Evolutionary conservation across 2,113 vertebrate genomes (phyloP).

Genomic region (Argyrosomus japonicus): DNA sequence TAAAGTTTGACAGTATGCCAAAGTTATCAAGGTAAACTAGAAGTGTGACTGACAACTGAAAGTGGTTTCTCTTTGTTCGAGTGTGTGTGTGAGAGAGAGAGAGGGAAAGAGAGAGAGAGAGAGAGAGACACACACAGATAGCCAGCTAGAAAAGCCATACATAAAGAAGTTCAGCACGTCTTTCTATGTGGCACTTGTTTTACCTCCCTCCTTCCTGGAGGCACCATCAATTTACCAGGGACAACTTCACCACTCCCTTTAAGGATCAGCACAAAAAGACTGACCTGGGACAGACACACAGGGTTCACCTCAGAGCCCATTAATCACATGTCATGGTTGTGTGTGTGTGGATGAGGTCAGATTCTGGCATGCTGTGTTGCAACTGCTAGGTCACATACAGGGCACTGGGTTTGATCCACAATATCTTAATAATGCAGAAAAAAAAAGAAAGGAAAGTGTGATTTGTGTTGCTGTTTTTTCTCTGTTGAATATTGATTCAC

Average conservation of each 20-base stretch:
- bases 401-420: slow-evolving; percentile 61
- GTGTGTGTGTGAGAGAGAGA: slow-evolving; percentile 43
- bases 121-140: slow-evolving; percentile 7
- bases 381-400: slow-evolving; percentile 72
- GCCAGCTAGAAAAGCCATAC: slow-evolving; percentile 24
- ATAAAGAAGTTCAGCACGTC: slow-evolving; percentile 58
- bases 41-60: slow-evolving; percentile 84
- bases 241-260: slow-evolving; percentile 81
- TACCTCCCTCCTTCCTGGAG: slow-evolving; percentile 68
- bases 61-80: slow-evolving; percentile 82
- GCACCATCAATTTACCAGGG: slow-evolving; percentile 78
- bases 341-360: slow-evolving; percentile 74
- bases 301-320: slow-evolving; percentile 79
- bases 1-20: slow-evolving; percentile 85
- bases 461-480: slow-evolving; percentile 52
- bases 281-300: slow-evolving; percentile 77
- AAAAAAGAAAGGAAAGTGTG: neutral
- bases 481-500: slow-evolving; percentile 62
- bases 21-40: slow-evolving; percentile 86
- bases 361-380: slow-evolving; percentile 69
- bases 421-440: slow-evolving; percentile 51
- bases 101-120: slow-evolving; percentile 10
- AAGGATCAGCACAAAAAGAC: slow-evolving; percentile 80
- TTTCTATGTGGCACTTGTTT: slow-evolving; percentile 63
- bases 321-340: slow-evolving; percentile 73